Conservation (phyloP, 2,888 invertebrate genomes). For the Calameuta filiformis region DNA sequence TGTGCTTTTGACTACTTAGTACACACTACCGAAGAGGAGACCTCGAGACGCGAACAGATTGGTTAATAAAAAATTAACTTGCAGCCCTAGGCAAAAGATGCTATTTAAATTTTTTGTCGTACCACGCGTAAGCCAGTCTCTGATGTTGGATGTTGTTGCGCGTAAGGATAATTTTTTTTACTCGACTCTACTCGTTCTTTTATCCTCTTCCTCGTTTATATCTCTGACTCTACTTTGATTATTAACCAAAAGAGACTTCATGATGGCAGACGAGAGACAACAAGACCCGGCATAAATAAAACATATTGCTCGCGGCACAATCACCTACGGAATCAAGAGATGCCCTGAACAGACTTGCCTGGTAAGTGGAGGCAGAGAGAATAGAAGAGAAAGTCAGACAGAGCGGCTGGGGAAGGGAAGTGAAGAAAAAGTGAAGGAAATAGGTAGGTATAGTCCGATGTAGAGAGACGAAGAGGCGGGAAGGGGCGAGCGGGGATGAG, state of each 20-base stretch:
- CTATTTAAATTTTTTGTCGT: not conserved
- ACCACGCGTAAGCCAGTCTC: not conserved
- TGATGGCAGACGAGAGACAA: conserved; percentile 21
- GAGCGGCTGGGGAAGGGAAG: not conserved
- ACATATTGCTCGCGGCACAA: conserved; percentile 44
- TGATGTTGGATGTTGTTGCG: not conserved
- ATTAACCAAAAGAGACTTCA: conserved; percentile 33
- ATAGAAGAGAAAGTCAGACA: conserved; percentile 14
- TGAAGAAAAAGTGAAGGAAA: conserved; percentile 6
- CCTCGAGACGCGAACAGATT: not conserved
- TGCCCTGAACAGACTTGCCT: not conserved
- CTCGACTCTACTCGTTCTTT: conserved; percentile 3
- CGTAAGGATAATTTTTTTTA: not conserved
- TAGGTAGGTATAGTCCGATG: not conserved
- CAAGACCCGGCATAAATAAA: conserved; percentile 44
- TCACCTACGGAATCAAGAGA: conserved; percentile 28
- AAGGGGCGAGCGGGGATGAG: not conserved
- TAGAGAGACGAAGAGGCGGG: conserved; percentile 9
- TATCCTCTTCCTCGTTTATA: conserved; percentile 10
- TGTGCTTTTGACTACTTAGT: not conserved
- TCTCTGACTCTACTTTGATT: conserved; percentile 24
- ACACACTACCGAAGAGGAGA: not conserved
- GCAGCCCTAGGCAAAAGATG: conserved; percentile 6
- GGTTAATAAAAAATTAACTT: conserved; percentile 24
- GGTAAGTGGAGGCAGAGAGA: conserved; percentile 15